These are phyloP conservation scores for Myrmophylax atrothorax DNA, from an alignment of 2,113 vertebrate species.

Conservation along the genomic window DNA sequence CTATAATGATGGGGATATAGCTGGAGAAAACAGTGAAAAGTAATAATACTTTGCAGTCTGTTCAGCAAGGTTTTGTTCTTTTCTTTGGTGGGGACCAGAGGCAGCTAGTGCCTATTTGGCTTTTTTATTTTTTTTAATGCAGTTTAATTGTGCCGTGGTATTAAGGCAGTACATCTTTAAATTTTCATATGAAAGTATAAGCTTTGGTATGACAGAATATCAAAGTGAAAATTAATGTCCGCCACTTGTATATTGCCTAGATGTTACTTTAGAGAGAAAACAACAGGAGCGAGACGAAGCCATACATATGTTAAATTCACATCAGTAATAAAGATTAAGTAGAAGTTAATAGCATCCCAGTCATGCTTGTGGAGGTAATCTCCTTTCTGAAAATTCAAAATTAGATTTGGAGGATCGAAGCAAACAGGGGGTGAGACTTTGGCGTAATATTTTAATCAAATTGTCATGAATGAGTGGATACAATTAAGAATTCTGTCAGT, in stretches of 20 bases:
- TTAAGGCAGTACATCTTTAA: conserved; percentile 26
- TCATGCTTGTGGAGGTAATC: conserved; percentile 98
- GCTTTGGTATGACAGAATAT: conserved; percentile 57
- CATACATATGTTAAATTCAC: conserved; percentile 95
- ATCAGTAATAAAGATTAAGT: conserved; percentile 99
- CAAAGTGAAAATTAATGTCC: conserved; percentile 69
- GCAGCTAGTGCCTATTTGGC: accelerated
- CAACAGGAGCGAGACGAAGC: conserved; percentile 82
- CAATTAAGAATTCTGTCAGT: conserved; percentile 99
- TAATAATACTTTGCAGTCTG: background rate
- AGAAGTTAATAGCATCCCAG: conserved; percentile 98
- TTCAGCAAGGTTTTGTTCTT: background rate
- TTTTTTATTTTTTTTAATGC: background rate
- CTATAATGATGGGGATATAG: background rate
- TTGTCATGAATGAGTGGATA: conserved; percentile 99
- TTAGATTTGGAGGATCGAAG: conserved; percentile 98
- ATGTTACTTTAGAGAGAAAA: conserved; percentile 76
- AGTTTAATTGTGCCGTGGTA: background rate
- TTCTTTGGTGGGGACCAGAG: background rate
- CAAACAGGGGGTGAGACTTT: conserved; percentile 99
- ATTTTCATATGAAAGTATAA: conserved; percentile 31
- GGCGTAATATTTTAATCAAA: conserved; percentile 99
- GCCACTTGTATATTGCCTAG: conserved; percentile 69
- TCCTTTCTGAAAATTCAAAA: conserved; percentile 98
- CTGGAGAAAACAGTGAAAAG: background rate